Evolutionary conservation across 2,888 invertebrate species (phyloP).

Genomic region (Ennomos quercinarius): DNA sequence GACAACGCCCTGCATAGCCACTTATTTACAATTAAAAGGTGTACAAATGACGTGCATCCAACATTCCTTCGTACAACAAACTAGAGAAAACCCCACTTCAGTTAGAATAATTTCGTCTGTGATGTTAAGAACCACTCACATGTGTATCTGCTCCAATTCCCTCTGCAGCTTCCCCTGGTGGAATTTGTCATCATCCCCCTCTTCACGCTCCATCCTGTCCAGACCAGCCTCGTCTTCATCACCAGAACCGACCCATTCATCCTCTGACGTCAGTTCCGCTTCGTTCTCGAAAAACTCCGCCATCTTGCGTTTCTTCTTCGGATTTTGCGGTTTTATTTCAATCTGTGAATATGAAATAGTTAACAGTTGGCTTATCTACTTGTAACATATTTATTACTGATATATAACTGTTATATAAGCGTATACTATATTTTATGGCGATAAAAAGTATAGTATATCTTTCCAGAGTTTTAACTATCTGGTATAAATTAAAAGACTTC

Average conservation of each 20-base stretch:
- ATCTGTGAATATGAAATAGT: slow-evolving; percentile 50
- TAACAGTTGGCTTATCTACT: no score
- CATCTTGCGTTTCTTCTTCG: slow-evolving; percentile 78
- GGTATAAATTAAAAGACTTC: no score
- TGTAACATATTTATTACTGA: no score
- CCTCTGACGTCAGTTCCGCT: slow-evolving; percentile 94
- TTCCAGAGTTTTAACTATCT: no score
- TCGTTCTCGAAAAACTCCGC: slow-evolving; percentile 94
- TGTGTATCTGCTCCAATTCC: slow-evolving; percentile 94
- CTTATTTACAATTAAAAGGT: no score
- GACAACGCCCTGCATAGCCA: no score
- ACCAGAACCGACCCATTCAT: slow-evolving; percentile 93
- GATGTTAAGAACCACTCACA: slow-evolving; percentile 82
- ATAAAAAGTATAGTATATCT: no score
- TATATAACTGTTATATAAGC: no score
- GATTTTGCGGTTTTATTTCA: slow-evolving; percentile 57
- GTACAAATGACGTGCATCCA: no score
- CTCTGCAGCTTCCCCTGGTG: slow-evolving; percentile 91
- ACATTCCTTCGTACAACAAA: no score
- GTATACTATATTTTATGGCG: no score
- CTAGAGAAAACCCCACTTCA: no score
- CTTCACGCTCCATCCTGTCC: slow-evolving; percentile 93
- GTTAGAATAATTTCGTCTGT: neutral
- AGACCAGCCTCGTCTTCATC: slow-evolving; percentile 94
- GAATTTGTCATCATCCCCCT: slow-evolving; percentile 93